A percentile compares a stretch with the other conserved stretches of the same genome.
Conservation (phyloP, 2,888 invertebrate genomes). For the Drosophila paranaensis region DNA sequence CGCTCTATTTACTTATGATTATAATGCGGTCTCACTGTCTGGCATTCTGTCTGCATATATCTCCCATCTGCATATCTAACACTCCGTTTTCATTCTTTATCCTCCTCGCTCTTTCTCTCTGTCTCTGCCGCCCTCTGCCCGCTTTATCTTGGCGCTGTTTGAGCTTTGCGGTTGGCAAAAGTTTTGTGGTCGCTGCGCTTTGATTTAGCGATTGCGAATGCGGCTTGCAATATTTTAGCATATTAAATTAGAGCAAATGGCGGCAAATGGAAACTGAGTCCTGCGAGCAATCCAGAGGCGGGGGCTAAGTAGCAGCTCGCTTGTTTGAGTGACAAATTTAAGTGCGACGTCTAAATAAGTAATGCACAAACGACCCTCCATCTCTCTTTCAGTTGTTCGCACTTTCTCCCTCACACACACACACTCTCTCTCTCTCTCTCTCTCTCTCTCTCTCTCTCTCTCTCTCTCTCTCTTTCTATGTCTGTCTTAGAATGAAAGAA, state of each 20-base stretch:
- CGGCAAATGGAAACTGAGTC: slow-evolving; percentile 41
- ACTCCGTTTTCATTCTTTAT: neutral
- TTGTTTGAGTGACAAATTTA: slow-evolving; percentile 73
- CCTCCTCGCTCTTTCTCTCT: neutral
- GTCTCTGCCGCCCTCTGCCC: neutral
- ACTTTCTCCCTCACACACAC: neutral
- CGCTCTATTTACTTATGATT: slow-evolving; percentile 58
- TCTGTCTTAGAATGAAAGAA: slow-evolving; percentile 38
- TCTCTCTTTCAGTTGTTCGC: neutral
- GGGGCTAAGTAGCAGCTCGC: slow-evolving; percentile 16
- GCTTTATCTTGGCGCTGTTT: neutral
- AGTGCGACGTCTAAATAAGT: slow-evolving; percentile 77
- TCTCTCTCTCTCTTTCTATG: neutral
- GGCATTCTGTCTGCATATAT: slow-evolving; percentile 2
- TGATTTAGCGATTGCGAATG: slow-evolving; percentile 67
- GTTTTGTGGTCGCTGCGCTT: slow-evolving; percentile 67
- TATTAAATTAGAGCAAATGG: slow-evolving; percentile 77
- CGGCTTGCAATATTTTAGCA: slow-evolving; percentile 73
- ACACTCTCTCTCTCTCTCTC: too few species aligned
- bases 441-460: neutral
- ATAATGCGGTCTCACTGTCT: slow-evolving; percentile 36
- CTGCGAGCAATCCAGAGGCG: slow-evolving; percentile 18
- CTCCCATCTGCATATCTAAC: neutral
- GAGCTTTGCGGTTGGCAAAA: slow-evolving; percentile 63
- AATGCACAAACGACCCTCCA: slow-evolving; percentile 29